Base-by-base conservation (phyloP, 2,888 invertebrate species). In the Cantharis rustica region DNA sequence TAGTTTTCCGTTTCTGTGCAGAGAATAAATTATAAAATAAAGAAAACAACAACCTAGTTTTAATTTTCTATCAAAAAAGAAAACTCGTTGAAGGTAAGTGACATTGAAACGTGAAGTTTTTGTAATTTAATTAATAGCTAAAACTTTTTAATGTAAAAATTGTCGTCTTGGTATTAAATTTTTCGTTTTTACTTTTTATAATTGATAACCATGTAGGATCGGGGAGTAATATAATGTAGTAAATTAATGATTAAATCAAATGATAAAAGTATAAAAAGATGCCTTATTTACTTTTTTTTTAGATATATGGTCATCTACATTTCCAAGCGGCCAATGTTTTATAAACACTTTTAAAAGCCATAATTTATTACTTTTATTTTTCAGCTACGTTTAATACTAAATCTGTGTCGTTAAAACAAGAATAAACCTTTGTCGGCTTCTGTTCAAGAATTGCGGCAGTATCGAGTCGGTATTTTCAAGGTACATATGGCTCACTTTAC, bases 301-400 rank as follows among this genome's bases (percentile, higher is more conserved):
- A 81, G 84, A 83, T 85, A 83, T 84, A 84, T 83, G 84, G 84
- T 84, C 84, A 85, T 85, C 84, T 85, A 84, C 83, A 84, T 85
- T 83, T 85, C 79, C 82, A 81, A 81, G 82, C 83, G 84, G 82
- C 84, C 84, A 83, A 84, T 86, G 86, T 86, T 87, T 87, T 87
- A 86, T 87, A 86, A 87, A 87, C 87, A 86, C 87, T 86, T 86
- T 86, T 83, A 84, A 84, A 82, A 83, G 85, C 85, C 81, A 86
- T 87, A 87, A 87, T 87, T 86, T 86, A 86, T 86, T 85, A 85
- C 84, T 86, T 87, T 87, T 86, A 85, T 87, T 87, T 83, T 86
- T 84, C 84, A 84, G 83, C 81, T 84, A 84, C 84, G 83, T 80
- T 86, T 86, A 87, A 87, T 87, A 87, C 85, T 86, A 87, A 87